Base-by-base conservation (phyloP, 2,113 vertebrate species). In the Pelusios castaneus region DNA sequence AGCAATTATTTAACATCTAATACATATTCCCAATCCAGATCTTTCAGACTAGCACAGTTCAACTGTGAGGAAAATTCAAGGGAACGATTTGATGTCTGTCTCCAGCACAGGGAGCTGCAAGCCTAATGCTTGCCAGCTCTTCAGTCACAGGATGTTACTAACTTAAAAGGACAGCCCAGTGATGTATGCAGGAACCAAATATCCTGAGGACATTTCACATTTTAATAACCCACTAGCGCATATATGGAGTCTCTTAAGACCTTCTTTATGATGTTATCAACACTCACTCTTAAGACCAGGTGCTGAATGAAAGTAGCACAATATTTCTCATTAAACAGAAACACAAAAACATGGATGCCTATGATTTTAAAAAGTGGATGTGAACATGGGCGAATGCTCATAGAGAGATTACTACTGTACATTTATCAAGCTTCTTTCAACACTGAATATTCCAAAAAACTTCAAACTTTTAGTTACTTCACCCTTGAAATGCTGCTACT, bases 141-240 rank as follows among this genome's bases (percentile, higher is more conserved):
- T 93, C 77, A 87, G 8, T 86, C 88, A 85, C 5, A 84, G 21
- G 5, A 75, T 82, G 14, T 84, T 81, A 49, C 75, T 91, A 96
- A 82, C 67, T 17, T 73, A 93, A 90, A 88, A 41, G 70, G 21
- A 89, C 52, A 96, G 58, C 27, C 4, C 82, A 83, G 75, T 90
- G 81, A 89, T 73, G 9, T 86, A 76, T 84, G 49, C 80, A 91
- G 60, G 51, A 77, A 90, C 41, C 94, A 75, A 95, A 94, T 87
- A 95, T 76, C 96, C 82, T 84, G 58, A 95, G 79, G 43, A 67
- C 41, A 78, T 52, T 78, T 96, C 67, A 82, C 47, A 93, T 84
- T 96, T 97, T 96, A 91, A 96, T 95, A 92, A 95, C 1, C 31
- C 49, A 60, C 51, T 84, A 47, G 25, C 84, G 31, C 89, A 88